Percentiles rank a stretch among this genome's conserved stretches.
Conservation (phyloP, 1,140 invertebrate genomes). For the Drosophila nannoptera region DNA sequence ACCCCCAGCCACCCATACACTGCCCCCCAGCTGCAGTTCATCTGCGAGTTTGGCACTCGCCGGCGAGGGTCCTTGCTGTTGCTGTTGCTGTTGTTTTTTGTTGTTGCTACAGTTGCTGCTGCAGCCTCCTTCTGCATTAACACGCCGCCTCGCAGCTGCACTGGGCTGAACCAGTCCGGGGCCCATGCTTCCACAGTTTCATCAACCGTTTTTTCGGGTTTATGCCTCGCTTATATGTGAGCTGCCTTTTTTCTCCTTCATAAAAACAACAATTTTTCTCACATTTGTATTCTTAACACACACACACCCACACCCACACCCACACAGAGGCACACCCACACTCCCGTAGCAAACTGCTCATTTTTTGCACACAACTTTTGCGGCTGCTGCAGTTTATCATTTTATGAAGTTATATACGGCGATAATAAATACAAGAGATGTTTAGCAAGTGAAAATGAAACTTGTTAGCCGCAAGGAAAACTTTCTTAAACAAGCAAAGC, state of each 20-base stretch:
- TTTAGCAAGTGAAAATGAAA: constrained; percentile 4
- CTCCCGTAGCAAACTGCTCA: constrained; percentile 41
- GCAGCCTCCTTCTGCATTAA: constrained; percentile 58
- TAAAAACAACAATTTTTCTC: constrained; percentile 37
- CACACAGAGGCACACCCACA: constrained; percentile 1
- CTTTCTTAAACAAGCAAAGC: too few species aligned
- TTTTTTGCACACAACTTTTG: constrained; percentile 54
- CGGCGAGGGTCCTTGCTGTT: constrained; percentile 40
- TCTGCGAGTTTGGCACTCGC: constrained; percentile 55
- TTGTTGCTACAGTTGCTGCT: too few species aligned
- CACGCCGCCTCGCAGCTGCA: constrained; percentile 63
- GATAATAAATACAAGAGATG: constrained; percentile 41
- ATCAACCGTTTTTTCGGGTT: constrained; percentile 46
- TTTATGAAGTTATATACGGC: constrained; percentile 52
- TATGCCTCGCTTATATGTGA: constrained; percentile 36
- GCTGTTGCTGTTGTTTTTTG: constrained; percentile 14
- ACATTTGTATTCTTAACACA: constrained; percentile 39
- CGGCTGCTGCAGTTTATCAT: constrained; percentile 41
- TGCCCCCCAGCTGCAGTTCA: constrained; percentile 35
- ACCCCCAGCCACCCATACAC: too few species aligned
- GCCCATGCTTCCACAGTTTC: constrained; percentile 17
- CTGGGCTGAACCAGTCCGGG: constrained; percentile 48
- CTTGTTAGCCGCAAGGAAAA: not conserved
- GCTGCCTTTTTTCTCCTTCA: constrained; percentile 1
- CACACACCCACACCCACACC: constrained; percentile 2